Conservation (phyloP, 2,113 vertebrate species). For the Paedocypris sp. region DNA sequence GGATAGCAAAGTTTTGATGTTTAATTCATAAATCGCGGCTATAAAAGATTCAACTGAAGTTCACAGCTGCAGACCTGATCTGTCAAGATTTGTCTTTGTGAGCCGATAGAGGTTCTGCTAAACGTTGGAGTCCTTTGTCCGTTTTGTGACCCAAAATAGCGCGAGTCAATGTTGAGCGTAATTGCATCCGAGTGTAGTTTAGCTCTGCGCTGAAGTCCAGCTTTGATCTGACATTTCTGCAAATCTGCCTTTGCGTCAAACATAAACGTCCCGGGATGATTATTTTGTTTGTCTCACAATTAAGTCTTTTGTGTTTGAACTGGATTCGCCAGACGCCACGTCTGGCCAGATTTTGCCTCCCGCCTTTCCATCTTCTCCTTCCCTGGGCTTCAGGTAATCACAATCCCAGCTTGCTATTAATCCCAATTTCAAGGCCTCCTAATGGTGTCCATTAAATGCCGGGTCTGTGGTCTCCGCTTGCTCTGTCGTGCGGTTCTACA, state of each 20-base stretch:
- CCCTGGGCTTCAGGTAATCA: constrained; percentile 27
- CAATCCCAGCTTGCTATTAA: constrained; percentile 35
- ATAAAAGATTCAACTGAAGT: constrained; percentile 1
- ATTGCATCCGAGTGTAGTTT: neutral
- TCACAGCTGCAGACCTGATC: neutral
- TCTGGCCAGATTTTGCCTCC: too few relatives aligned
- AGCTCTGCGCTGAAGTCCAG: neutral
- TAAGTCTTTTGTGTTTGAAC: too few relatives aligned
- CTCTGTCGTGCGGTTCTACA: constrained; percentile 27
- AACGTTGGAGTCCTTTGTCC: neutral
- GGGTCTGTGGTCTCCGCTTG: constrained; percentile 19
- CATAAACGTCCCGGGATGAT: neutral
- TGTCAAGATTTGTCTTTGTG: neutral
- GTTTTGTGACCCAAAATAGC: constrained; percentile 1
- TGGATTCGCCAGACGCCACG: neutral
- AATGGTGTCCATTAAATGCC: constrained; percentile 40
- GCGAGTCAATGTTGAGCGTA: neutral
- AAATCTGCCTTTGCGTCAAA: neutral
- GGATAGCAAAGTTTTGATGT: neutral
- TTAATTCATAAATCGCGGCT: neutral
- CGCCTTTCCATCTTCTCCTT: neutral
- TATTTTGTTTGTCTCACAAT: constrained; percentile 3
- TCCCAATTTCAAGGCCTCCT: constrained; percentile 37
- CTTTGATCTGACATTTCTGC: constrained; percentile 6
- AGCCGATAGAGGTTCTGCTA: neutral